Percentiles rank a stretch among this genome's conserved stretches.
Evolutionary conservation across 2,888 invertebrate species (phyloP).

Genomic region (Adelphocoris suturalis): DNA sequence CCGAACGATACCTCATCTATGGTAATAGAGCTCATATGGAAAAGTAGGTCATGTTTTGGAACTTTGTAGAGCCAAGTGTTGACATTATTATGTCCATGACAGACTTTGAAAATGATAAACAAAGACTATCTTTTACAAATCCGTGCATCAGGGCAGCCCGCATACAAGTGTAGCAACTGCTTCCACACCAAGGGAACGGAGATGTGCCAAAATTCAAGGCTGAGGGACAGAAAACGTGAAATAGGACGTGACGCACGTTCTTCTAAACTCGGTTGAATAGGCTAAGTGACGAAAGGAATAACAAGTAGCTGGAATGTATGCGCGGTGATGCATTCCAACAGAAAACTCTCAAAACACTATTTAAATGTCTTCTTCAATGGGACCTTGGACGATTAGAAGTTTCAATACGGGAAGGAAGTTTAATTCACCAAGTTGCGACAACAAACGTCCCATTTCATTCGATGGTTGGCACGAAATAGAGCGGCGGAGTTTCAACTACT

Average conservation of each 20-base stretch:
- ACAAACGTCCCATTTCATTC: not conserved
- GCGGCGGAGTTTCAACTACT: not conserved
- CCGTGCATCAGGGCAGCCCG: too few species aligned
- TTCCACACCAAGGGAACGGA: not conserved
- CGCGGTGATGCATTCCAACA: not conserved
- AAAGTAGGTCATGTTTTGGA: too few species aligned
- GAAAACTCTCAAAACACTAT: not conserved
- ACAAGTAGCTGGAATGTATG: not conserved
- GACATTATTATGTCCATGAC: too few species aligned
- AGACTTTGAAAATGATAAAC: too few species aligned
- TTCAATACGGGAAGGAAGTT: conserved; percentile 26
- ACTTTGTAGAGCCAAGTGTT: too few species aligned
- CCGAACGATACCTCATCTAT: too few species aligned
- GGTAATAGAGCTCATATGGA: too few species aligned
- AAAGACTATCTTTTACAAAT: too few species aligned
- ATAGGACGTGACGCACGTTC: conserved; percentile 32
- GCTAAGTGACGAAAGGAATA: not conserved
- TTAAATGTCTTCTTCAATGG: not conserved
- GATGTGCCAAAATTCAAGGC: conserved; percentile 32
- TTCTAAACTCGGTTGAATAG: conserved; percentile 23
- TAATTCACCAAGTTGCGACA: not conserved
- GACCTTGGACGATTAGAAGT: not conserved
- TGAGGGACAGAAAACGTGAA: not conserved
- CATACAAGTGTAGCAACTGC: too few species aligned
- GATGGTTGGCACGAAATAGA: not conserved